Conservation (phyloP, 2,888 invertebrate genomes). For the Acanthosepion lycidas region DNA sequence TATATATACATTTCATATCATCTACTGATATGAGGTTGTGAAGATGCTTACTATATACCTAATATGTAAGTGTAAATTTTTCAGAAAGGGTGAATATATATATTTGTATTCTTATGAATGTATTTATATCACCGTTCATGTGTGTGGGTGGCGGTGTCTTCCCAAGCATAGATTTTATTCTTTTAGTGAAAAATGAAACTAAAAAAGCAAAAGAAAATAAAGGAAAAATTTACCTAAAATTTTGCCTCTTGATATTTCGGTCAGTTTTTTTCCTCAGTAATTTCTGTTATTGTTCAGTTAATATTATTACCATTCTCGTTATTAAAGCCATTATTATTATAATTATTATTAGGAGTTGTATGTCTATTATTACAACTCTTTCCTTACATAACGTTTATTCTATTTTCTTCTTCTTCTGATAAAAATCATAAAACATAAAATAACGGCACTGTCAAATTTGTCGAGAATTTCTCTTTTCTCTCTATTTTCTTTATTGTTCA, state of each 20-base stretch:
- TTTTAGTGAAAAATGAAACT: neutral
- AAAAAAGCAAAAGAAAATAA: no score
- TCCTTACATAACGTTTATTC: neutral
- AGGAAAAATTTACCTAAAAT: neutral
- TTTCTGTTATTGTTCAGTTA: neutral
- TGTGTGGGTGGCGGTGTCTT: neutral
- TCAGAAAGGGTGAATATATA: no score
- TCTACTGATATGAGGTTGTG: no score
- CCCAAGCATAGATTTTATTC: neutral
- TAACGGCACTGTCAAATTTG: neutral
- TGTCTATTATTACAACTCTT: neutral
- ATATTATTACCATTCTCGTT: neutral
- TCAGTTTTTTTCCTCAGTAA: neutral
- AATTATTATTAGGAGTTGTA: neutral
- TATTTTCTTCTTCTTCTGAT: neutral
- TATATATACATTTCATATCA: no score
- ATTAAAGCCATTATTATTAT: neutral
- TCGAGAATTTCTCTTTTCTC: neutral
- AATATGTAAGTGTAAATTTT: no score
- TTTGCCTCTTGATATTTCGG: neutral
- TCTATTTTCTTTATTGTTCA: neutral
- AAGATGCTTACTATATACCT: no score
- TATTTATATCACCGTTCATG: no score
- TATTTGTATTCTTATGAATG: no score
- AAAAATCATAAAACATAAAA: neutral